Evolutionary conservation across 2,113 vertebrate species (phyloP).

Genomic region (Picathartes gymnocephalus): DNA sequence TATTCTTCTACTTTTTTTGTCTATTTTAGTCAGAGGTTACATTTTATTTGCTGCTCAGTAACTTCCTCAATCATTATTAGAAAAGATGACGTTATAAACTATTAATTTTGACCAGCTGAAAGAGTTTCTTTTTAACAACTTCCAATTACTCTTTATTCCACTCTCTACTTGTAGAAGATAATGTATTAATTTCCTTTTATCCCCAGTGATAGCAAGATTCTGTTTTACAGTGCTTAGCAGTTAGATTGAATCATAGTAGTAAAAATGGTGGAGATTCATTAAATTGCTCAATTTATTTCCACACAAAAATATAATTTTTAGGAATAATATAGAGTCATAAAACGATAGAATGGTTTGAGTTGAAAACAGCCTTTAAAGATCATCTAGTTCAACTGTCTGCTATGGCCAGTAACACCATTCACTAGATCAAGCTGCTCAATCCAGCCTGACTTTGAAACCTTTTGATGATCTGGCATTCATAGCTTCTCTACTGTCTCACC

Average conservation of each 20-base stretch:
- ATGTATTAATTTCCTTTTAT: neutral
- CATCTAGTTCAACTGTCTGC: neutral
- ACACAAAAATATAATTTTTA: neutral
- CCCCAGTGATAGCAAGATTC: neutral
- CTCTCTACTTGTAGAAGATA: neutral
- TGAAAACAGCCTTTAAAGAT: neutral
- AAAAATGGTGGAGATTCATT: neutral
- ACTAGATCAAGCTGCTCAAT: neutral
- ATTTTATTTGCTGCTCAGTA: neutral
- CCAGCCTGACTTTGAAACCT: neutral
- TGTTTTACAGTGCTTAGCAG: neutral
- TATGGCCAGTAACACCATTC: neutral
- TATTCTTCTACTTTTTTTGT: neutral
- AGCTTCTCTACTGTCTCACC: neutral
- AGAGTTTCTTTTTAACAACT: neutral
- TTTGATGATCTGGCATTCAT: no score
- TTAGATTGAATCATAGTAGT: neutral
- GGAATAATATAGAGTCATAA: neutral
- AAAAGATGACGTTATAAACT: neutral
- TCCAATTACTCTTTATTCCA: slow-evolving; percentile 5
- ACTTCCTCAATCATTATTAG: neutral
- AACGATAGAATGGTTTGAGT: neutral
- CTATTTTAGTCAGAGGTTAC: neutral
- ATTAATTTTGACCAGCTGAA: slow-evolving; percentile 23
- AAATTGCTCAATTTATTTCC: neutral